These are phyloP conservation scores for Xestoiulus laeticollis DNA, from an alignment of 2,888 invertebrate genomes.

Conservation along the genomic window DNA sequence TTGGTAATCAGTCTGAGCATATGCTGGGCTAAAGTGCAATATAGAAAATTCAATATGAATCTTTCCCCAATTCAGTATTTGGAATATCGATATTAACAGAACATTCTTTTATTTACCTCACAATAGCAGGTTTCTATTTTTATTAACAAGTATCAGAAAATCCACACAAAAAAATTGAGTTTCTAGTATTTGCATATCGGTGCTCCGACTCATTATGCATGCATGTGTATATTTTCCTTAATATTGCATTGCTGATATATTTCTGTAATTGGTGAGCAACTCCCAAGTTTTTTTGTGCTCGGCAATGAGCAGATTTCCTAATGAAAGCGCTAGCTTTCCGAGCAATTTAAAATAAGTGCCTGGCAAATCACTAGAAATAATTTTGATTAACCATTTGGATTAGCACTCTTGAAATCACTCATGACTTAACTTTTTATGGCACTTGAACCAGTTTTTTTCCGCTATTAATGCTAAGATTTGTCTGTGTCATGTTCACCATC, in stretches of 20 bases:
- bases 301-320: neutral
- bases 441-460: neutral
- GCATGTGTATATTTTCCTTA: neutral
- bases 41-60: neutral
- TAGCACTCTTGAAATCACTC: neutral
- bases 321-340: neutral
- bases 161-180: neutral
- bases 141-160: neutral
- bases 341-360: conserved; percentile 31
- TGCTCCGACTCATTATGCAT: conserved; percentile 14
- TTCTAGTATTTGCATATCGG: neutral
- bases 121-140: neutral
- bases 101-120: neutral
- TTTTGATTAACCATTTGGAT: neutral
- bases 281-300: neutral
- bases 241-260: neutral
- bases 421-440: neutral
- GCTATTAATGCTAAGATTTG: neutral
- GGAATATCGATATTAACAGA: neutral
- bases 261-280: neutral
- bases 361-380: neutral
- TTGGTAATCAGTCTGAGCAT: neutral
- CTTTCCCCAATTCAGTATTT: neutral
- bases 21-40: conserved; percentile 11
- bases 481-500: neutral